These are phyloP conservation scores for Drosophila birchii DNA, from an alignment of 2,888 invertebrate species.

Conservation along the genomic window DNA sequence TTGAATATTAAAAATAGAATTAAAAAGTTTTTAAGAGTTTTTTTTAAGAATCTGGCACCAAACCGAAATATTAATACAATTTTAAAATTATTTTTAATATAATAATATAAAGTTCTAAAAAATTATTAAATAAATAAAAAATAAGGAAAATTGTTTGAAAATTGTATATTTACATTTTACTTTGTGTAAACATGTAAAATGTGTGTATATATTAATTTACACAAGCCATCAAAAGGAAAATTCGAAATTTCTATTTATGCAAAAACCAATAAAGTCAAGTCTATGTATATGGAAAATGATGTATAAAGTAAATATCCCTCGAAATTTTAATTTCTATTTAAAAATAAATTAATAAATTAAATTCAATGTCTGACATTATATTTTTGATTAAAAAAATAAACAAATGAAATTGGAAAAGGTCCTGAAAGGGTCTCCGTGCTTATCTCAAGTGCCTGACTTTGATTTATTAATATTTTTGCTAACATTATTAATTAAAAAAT, in stretches of 20 bases:
- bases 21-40: too few relatives aligned
- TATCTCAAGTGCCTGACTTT: neutral
- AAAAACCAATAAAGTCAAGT: neutral
- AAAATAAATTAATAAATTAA: neutral
- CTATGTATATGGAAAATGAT: constrained; percentile 1
- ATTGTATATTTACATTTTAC: neutral
- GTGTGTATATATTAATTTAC: neutral
- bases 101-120: too few relatives aligned
- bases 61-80: too few relatives aligned
- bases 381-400: too few relatives aligned
- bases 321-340: neutral
- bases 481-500: neutral
- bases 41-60: too few relatives aligned
- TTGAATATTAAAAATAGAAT: too few relatives aligned
- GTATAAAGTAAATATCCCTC: neutral
- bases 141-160: too few relatives aligned
- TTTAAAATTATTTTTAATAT: too few relatives aligned
- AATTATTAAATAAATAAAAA: too few relatives aligned
- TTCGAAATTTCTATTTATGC: constrained; percentile 3
- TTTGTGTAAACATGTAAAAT: neutral
- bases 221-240: neutral
- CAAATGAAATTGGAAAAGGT: neutral
- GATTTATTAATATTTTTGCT: neutral
- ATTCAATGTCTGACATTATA: too few relatives aligned
- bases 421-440: too few relatives aligned